Evolutionary conservation across 1,140 invertebrate species (phyloP), one percentile per base, ranked within the genome.

Genomic region (Brachionus manjavacas): DNA sequence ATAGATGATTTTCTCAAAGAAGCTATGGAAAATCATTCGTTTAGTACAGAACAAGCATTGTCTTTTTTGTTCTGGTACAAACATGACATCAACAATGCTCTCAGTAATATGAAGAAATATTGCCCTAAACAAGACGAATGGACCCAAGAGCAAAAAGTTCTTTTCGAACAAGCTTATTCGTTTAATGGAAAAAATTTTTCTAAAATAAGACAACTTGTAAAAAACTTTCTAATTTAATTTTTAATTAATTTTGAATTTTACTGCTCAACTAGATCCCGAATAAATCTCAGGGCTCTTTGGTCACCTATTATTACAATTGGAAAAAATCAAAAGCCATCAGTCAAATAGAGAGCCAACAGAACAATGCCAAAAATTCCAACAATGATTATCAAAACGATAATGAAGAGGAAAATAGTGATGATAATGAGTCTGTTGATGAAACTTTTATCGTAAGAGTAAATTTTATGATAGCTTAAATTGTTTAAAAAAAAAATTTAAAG

Each of bases 31-130:
- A 64, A 60, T 28, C 60, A 81, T 35, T 81, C 79, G 2, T 81
- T 60, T 35, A 64, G 35, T 16, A 64, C 55, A n/a, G 80, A 83
- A 52, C 86, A 91, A 90, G 96, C 96, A 28, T 90, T 99, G 39
- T 96, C 96, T 12, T 97, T 98, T 95, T 90, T 99, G 12, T 98
- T 96, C 89, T 98, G 96, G 96, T 96, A 98, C 87, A 96, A 97
- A 90, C 96, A 98, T 90, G 95, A 97, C 89, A 91, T 98, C 49
- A 95, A 95, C 85, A 92, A 94, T 86, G 96, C 96, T 4, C 93
- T 96, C 2, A 91, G 94, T 87, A 96, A 98, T 89, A 91, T 99
- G 84, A 94, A 95, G 12, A 98, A 98, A 90, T 99, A 98, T 87
- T 97, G 95, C 81, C 96, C 96, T 2, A 96, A 96, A 87, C 96